A percentile compares a stretch with the other conserved stretches of the same genome.
phyloP scores from a whole-genome alignment of 2,888 invertebrate genomes.

The Parasteatoda lunata region DNA sequence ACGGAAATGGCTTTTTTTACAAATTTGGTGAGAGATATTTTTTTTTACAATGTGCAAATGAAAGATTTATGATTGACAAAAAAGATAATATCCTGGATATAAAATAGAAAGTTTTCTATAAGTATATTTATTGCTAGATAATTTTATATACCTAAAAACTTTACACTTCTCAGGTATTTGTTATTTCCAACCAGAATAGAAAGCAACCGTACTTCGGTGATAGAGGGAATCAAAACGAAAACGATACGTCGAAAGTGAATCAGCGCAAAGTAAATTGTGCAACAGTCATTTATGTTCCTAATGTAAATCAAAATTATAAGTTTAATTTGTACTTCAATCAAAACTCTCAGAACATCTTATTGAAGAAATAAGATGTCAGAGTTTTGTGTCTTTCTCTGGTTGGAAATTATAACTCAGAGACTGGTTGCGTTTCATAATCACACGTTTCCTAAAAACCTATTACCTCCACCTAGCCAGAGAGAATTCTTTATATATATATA shows the following conservation, averaged over 20 bases:
- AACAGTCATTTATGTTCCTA: conserved; percentile 65
- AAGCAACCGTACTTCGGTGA: conserved; percentile 35
- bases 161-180: conserved; percentile 6
- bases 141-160: not conserved
- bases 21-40: conserved; percentile 40
- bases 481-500: conserved; percentile 67
- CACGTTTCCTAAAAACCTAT: not conserved
- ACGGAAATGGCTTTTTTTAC: conserved; percentile 38
- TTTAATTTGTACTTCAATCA: conserved; percentile 9
- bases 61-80: conserved; percentile 50
- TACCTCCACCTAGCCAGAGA: conserved; percentile 48
- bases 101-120: not conserved
- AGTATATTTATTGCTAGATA: not conserved
- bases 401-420: conserved; percentile 8
- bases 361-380: conserved; percentile 9
- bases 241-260: conserved; percentile 24
- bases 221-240: conserved; percentile 60
- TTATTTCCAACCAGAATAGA: conserved; percentile 18
- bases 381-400: conserved; percentile 24
- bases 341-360: conserved; percentile 17
- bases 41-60: conserved; percentile 32
- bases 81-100: conserved; percentile 52
- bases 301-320: conserved; percentile 48
- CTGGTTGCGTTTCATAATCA: not conserved
- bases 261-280: conserved; percentile 30